These are phyloP conservation scores for Hyposoter dolosus DNA, from an alignment of 2,888 invertebrate species.

Conservation along the genomic window DNA sequence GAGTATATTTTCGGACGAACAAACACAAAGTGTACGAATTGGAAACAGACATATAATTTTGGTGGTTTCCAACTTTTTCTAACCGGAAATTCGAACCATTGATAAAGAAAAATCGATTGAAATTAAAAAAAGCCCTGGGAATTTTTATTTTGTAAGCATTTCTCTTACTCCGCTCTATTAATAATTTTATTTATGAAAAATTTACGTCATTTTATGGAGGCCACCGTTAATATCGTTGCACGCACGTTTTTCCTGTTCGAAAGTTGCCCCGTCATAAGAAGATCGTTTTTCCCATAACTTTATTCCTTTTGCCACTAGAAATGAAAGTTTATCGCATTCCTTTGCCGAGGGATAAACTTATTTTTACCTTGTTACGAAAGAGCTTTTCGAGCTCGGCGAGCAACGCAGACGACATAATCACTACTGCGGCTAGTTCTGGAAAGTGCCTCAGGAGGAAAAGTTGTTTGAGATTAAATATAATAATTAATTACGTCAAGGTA, in stretches of 20 bases:
- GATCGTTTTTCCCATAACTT: neutral
- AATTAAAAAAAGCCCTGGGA: neutral
- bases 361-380: constrained; percentile 35
- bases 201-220: constrained; percentile 6
- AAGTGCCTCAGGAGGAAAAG: constrained; percentile 14
- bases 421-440: constrained; percentile 36
- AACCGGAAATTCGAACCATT: neutral
- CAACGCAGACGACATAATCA: constrained; percentile 21
- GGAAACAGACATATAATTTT: too few species aligned
- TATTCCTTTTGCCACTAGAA: constrained; percentile 1
- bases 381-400: constrained; percentile 15
- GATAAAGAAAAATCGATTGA: neutral
- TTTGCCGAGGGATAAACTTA: neutral
- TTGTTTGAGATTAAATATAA: neutral
- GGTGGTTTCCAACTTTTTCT: too few species aligned
- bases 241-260: neutral
- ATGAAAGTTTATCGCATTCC: neutral
- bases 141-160: neutral
- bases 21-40: too few species aligned
- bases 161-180: neutral
- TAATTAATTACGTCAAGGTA: neutral
- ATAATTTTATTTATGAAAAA: constrained; percentile 17
- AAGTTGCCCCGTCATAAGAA: neutral
- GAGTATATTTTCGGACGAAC: too few species aligned
- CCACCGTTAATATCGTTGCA: neutral